Base-by-base conservation (phyloP, 2,113 vertebrate species). In the Heloderma charlesbogerti region DNA sequence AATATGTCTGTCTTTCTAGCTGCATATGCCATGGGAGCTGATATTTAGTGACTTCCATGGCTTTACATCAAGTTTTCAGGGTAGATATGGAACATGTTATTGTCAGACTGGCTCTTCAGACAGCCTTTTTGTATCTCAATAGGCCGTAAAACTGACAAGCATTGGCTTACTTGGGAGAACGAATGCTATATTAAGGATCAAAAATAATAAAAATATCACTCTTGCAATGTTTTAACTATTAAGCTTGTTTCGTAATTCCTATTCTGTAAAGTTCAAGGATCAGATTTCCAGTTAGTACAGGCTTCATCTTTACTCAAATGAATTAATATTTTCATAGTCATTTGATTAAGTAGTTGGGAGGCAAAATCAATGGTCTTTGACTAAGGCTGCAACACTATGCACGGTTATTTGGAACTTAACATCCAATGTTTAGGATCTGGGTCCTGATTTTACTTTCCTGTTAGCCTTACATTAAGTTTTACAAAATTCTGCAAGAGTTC, bases 11-110 rank as follows among this genome's bases (percentile, higher is more conserved):
- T 57, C 88, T 94, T 90, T 89, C 94, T 89, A 51, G 77, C 75
- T 94, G 34, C 86, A 71, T 86, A 77, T 75, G 84, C 48, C 87
- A 75, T 89, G 45, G 1, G 91, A 95, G 78, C 69, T 93, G 92
- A 87, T 92, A 93, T 92, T 93, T 90, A 93, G 89, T 95, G 92
- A 94, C 85, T 95, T 84, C 89, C 69, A 25, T 89, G 81, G n/a
- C 45, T 95, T 95, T 95, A 91, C 89, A 85, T 86, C 43, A 79
- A 43, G 91, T 93, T 34, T 82, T 25, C 10, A 12, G 72, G 82
- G 90, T 87, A 88, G 89, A 93, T 95, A 90, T 60, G 60, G 92
- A 95, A 93, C 85, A 95, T 97, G 96, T 96, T 96, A 96, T 89
- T 92, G 83, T 83, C 91, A 92, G 83, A 96, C 96, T 96, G 91